Evolutionary conservation across 1,140 invertebrate genomes (phyloP).

Genomic region (Rhopalosiphum padi): DNA sequence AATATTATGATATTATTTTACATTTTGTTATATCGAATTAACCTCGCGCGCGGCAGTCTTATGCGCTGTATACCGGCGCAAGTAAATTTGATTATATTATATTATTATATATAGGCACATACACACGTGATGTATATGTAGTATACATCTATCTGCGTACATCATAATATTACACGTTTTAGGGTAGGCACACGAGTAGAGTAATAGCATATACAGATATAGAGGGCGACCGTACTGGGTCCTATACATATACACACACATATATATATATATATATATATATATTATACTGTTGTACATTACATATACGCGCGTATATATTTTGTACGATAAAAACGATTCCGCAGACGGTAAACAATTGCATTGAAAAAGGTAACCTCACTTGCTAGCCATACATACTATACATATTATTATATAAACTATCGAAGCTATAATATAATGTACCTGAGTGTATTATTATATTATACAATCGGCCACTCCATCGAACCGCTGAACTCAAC

Average conservation of each 20-base stretch:
- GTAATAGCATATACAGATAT: not conserved
- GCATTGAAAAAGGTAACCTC: not conserved
- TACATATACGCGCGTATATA: not conserved
- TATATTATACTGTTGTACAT: not conserved
- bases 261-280: too few species aligned
- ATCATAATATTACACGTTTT: too few species aligned
- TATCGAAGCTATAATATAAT: not conserved
- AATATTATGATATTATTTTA: too few species aligned
- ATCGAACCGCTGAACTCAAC: not conserved
- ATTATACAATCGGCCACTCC: not conserved
- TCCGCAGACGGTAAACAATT: conserved; percentile 21
- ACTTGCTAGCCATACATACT: too few species aligned
- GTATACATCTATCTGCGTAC: not conserved
- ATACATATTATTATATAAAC: not conserved
- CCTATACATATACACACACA: not conserved
- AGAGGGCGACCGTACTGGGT: not conserved
- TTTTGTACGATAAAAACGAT: not conserved
- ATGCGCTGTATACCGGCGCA: too few species aligned
- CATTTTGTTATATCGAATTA: too few species aligned
- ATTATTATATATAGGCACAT: not conserved
- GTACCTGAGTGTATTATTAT: not conserved
- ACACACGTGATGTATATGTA: too few species aligned
- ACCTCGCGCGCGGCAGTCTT: too few species aligned
- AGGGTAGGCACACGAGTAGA: not conserved
- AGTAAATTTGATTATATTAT: too few species aligned